Percentiles rank a stretch among this genome's conserved stretches.
Conservation (phyloP, 2,797 vertebrate species). For the Taeniopygia guttata region DNA sequence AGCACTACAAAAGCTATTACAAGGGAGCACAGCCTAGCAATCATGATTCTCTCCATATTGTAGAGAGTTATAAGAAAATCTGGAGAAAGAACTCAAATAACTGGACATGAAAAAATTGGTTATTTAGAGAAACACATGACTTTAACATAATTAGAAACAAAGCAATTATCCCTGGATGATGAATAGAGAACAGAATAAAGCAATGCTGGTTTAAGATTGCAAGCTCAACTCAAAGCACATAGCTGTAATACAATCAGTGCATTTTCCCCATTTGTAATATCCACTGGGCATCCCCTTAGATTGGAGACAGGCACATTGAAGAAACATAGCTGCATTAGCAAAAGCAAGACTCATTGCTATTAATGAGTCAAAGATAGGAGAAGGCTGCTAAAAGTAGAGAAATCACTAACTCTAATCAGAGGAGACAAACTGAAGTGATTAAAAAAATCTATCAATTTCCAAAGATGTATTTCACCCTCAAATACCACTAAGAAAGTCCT, state of each 20-base stretch:
- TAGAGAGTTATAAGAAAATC: conserved; percentile 54
- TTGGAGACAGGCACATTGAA: conserved; percentile 28
- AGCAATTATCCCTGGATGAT: conserved; percentile 36
- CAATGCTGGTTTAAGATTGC: conserved; percentile 26
- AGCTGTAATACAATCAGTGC: background rate
- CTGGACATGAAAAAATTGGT: background rate
- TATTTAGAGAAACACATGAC: conserved; percentile 36
- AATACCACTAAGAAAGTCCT: conserved; percentile 69
- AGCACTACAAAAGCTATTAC: conserved; percentile 49
- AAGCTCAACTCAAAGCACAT: conserved; percentile 28
- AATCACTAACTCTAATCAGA: conserved; percentile 39
- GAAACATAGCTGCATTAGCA: conserved; percentile 28
- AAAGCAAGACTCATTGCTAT: conserved; percentile 66
- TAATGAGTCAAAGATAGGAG: conserved; percentile 70
- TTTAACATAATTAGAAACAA: conserved; percentile 21
- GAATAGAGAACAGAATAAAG: conserved; percentile 51
- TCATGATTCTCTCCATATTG: conserved; percentile 70
- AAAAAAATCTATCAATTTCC: background rate
- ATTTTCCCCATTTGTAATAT: background rate
- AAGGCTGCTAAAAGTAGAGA: conserved; percentile 83
- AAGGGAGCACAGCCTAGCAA: conserved; percentile 70
- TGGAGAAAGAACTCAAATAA: conserved; percentile 54
- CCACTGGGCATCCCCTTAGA: conserved; percentile 11
- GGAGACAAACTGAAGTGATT: background rate
- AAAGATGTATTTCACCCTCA: conserved; percentile 36